phyloP scores from a whole-genome alignment of 2,113 vertebrate species.

The Strix aluco region DNA sequence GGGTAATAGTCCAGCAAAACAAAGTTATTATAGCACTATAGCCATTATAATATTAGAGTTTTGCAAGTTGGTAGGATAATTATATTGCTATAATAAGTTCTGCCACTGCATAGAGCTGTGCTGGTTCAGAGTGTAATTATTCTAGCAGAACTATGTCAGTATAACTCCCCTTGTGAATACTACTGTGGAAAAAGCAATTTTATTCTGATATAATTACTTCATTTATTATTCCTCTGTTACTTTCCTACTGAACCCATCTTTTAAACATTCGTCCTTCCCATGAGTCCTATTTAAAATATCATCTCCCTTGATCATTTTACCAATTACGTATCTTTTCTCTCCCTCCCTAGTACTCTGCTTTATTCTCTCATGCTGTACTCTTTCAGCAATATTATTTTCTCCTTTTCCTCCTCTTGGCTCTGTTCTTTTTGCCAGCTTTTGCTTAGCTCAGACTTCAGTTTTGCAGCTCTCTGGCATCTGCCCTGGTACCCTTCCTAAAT shows the following conservation, averaged over 20 bases:
- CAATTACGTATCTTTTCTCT: slow-evolving; percentile 15
- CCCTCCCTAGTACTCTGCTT: neutral
- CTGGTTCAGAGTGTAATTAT: slow-evolving; percentile 47
- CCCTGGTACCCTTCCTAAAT: neutral
- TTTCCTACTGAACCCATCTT: slow-evolving; percentile 41
- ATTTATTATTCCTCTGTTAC: slow-evolving; percentile 58
- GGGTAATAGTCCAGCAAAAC: neutral
- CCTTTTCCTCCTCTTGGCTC: neutral
- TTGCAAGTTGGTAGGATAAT: slow-evolving; percentile 35
- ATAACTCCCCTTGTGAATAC: slow-evolving; percentile 24
- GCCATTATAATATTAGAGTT: slow-evolving; percentile 10
- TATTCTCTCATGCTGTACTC: neutral
- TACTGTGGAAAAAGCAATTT: slow-evolving; percentile 43
- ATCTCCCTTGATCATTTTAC: slow-evolving; percentile 47
- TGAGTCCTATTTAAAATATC: slow-evolving; percentile 45
- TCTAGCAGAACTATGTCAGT: slow-evolving; percentile 28
- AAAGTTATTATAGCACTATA: slow-evolving; percentile 6
- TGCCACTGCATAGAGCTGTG: slow-evolving; percentile 21
- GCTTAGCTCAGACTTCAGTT: neutral
- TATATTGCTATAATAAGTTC: slow-evolving; percentile 45
- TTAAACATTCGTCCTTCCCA: slow-evolving; percentile 43
- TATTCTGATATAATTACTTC: slow-evolving; percentile 56
- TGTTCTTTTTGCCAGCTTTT: neutral
- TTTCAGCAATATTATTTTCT: neutral
- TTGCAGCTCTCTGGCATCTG: neutral